Conservation (phyloP, 2,797 vertebrate species). For the Notamacropus eugenii region DNA sequence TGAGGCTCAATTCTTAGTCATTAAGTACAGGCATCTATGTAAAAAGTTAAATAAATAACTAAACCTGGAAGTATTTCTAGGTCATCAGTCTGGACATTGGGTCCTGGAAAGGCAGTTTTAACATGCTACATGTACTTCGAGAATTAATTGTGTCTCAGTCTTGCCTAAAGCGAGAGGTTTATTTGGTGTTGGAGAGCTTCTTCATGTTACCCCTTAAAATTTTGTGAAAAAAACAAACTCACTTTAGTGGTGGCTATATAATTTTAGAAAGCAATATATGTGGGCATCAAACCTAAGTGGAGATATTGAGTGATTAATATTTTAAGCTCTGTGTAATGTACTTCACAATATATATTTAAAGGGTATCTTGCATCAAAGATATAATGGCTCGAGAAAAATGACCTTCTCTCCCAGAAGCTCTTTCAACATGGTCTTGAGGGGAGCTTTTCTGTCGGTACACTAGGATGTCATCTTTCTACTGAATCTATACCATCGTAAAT, state of each 20-base stretch:
- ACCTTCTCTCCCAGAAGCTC: not conserved
- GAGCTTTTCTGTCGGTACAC: not conserved
- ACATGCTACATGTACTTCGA: accelerated
- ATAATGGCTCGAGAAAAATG: not conserved
- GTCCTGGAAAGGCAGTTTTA: not conserved
- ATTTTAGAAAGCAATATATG: constrained; percentile 44
- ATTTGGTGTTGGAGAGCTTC: not conserved
- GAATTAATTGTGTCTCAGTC: not conserved
- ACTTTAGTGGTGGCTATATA: not conserved
- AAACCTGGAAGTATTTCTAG: not conserved
- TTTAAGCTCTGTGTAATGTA: constrained; percentile 47
- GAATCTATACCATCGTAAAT: not conserved
- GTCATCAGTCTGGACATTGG: not conserved
- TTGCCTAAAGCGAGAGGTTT: not conserved
- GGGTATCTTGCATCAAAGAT: not conserved
- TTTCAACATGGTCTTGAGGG: not conserved
- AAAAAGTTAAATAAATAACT: not conserved
- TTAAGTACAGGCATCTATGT: not conserved
- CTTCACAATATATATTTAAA: constrained; percentile 54
- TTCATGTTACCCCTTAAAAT: not conserved
- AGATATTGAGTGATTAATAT: constrained; percentile 69
- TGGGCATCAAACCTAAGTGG: constrained; percentile 55
- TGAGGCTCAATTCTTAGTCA: not conserved
- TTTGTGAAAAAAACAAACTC: constrained; percentile 3
- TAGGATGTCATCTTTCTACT: not conserved